Conservation (phyloP, 2,113 vertebrate species). For the Sphaerodactylus townsendi region DNA sequence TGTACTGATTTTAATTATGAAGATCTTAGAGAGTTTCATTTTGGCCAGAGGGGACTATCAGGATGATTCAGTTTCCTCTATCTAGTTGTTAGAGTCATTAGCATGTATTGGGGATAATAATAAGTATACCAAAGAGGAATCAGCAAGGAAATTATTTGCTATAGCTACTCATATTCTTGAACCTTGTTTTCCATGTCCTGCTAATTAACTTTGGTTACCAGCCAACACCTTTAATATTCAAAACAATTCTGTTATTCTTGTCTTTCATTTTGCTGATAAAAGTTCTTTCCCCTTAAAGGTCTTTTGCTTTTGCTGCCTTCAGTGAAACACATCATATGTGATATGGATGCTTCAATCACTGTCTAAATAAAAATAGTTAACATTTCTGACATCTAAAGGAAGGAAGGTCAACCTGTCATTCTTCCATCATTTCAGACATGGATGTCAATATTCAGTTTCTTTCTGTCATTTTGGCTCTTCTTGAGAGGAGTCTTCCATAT, state of each 20-base stretch:
- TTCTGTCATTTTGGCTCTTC: too few species aligned
- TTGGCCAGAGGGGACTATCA: constrained; percentile 18
- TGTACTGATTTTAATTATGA: constrained; percentile 5
- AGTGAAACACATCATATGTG: background rate
- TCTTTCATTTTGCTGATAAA: background rate
- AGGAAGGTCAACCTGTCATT: background rate
- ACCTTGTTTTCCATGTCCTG: background rate
- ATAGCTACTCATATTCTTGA: background rate
- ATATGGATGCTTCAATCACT: background rate
- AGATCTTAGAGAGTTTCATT: constrained; percentile 9
- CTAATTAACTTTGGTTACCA: background rate
- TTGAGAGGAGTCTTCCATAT: too few species aligned
- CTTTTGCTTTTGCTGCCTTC: background rate
- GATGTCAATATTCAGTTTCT: too few species aligned
- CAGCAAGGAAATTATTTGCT: background rate
- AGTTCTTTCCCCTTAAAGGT: background rate
- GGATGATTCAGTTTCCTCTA: background rate
- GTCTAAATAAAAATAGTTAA: background rate
- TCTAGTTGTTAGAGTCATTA: constrained; percentile 16
- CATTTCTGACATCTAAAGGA: too few species aligned
- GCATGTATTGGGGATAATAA: constrained; percentile 10
- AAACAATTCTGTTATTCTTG: background rate
- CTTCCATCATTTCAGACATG: too few species aligned
- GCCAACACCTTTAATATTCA: background rate
- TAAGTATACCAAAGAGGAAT: background rate